These are phyloP conservation scores for Clytia hemisphaerica DNA, from an alignment of 30 jellyfish, hydroid and myxozoan species.

Conservation along the genomic window DNA sequence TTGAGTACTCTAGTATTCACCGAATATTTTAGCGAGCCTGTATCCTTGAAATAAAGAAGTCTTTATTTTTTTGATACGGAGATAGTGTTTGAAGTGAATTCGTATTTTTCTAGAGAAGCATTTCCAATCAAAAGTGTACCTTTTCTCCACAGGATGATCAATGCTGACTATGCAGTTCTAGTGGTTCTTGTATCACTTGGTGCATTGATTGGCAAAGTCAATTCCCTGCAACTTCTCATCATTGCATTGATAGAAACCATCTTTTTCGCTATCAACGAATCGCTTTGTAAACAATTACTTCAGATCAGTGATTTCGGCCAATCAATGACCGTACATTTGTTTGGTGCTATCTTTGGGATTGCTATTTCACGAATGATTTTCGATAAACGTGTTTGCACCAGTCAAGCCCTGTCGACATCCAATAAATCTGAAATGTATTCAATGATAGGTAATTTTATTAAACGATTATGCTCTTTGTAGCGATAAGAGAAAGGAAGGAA, in stretches of 20 bases:
- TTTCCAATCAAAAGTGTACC: background rate
- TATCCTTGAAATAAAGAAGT: too few species aligned
- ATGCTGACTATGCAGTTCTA: constrained; percentile 83
- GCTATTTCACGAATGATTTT: constrained; percentile 67
- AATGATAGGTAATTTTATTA: constrained; percentile 43
- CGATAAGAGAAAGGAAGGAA: too few species aligned
- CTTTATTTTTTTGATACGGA: too few species aligned
- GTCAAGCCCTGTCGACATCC: constrained; percentile 34
- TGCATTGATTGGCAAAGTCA: constrained; percentile 65
- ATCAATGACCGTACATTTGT: constrained; percentile 60
- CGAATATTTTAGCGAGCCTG: too few species aligned
- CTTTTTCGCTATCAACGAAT: constrained; percentile 67
- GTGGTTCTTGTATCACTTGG: constrained; percentile 77
- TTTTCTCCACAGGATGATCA: constrained; percentile 42
- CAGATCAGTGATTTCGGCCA: constrained; percentile 54
- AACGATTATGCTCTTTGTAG: too few species aligned
- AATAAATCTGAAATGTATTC: constrained; percentile 65
- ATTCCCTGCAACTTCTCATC: constrained; percentile 69
- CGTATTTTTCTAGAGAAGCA: too few species aligned
- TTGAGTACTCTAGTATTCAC: too few species aligned
- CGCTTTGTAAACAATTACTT: constrained; percentile 36
- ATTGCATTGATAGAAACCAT: constrained; percentile 56
- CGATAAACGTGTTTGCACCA: constrained; percentile 41
- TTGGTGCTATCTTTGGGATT: constrained; percentile 71
- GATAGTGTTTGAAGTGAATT: too few species aligned